Evolutionary conservation across 2,113 vertebrate genomes (phyloP), one percentile per base, ranked within the genome.

Genomic region (Osmerus eperlanus): DNA sequence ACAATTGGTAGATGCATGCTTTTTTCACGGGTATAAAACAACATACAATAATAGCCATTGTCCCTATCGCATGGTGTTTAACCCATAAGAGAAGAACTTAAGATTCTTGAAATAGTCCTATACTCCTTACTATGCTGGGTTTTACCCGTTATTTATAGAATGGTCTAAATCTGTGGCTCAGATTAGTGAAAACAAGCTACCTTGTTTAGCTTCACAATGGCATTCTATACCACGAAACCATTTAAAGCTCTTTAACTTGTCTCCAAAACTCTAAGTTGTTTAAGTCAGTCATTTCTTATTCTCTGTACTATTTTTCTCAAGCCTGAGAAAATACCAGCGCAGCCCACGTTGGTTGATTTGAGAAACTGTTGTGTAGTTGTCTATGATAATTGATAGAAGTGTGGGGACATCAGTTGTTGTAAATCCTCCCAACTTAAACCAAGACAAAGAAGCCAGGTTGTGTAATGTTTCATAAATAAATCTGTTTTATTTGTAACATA

Each of bases 391-490:
- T 74, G 70, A 29, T 67, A 64, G 28, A 70, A 47, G 41, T 47
- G 41, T 47, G 41, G 9, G 5, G 41, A 47, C 41, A 47, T 2
- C 9, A 9, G 7, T 47, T 47, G 41, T 47, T 47, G 15, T 54
- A 16, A 41, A 19, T 23, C 7, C 54, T n/a, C 55, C 58, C 55
- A 36, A 32, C 21, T 41, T 60, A 16, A 70, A 11, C 62, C 15
- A 21, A 51, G 12, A 21, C 68, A 86, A 63, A 23, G 36, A 78
- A 76, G 41, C 65, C 72, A 80, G 65, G 56, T 73, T 1, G 2
- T 65, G 36, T 92, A 72, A 89, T 92, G 90, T 96, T 96, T 93
- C 94, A 99, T 98, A 98, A 99, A 98, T 98, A 99, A 98, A 94
- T 94, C 94, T 88, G 94, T 92, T 92, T 94, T 95, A 94, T 95